Evolutionary conservation across 2,797 vertebrate genomes (phyloP), one percentile per base, ranked within the genome.

Genomic region (Lutjanus argentimaculatus): DNA sequence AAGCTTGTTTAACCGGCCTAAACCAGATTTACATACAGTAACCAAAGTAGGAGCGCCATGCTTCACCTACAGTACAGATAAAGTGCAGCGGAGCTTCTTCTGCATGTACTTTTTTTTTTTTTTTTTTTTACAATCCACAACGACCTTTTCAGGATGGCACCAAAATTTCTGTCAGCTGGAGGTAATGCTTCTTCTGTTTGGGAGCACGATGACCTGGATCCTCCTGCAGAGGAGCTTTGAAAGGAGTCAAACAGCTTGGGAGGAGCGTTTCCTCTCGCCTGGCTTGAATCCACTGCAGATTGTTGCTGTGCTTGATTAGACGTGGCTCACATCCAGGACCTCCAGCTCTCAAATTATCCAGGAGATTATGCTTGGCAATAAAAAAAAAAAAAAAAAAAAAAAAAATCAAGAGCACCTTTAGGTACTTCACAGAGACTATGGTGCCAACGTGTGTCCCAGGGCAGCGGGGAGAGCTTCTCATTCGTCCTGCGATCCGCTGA

Each of bases 231-330:
- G 30, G 30, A 36, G 30, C 30, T 4, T 36, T 36, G 15, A 19
- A 25, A 49, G 62, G 69, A 43, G 21, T 45, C 52, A 9, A 7
- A 65, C 45, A 80, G 40, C 25, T 63, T 7, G 19, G 53, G 53
- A 19, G 40, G 40, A 21, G 25, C 4, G 9, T 7, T 30, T 11
- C 63, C 2, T 48, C 51, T n/a, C 2, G 0, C 21, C 56, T 2
- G 57, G 11, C 53, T 63, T 40, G 49, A 62, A 55, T 67, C 77
- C 69, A 73, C 59, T 40, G 22, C 30, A 30, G 22, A 67, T 11
- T 43, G 36, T 46, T 49, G 16, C 77, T 77, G 75, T 82, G 75
- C 87, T 78, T 77, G 21, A 62, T 79, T 74, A 8, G 13, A 68
- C 49, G 4, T 12, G 53, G 43, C 59, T 73, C 22, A 5, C 8